phyloP scores from a whole-genome alignment of 2,113 vertebrate species.

The Platichthys stellatus region DNA sequence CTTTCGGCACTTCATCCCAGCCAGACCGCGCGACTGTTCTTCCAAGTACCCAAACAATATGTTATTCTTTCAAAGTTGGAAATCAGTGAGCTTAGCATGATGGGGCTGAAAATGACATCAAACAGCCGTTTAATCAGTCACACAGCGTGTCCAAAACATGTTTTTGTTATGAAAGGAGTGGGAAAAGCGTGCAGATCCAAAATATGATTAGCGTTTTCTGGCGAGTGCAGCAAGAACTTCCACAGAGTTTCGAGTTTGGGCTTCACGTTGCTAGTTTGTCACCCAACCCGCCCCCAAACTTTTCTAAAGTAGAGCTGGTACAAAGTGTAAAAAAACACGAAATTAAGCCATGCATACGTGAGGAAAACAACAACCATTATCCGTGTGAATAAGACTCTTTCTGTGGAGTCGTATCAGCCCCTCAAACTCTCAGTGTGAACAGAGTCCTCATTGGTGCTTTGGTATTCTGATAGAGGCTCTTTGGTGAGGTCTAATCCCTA shows the following conservation, averaged over 20 bases:
- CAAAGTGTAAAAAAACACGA: background rate
- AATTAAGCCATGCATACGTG: conserved; percentile 2
- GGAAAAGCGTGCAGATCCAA: conserved; percentile 60
- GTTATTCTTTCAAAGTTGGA: conserved; percentile 74
- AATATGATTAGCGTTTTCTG: conserved; percentile 59
- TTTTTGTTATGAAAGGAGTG: conserved; percentile 62
- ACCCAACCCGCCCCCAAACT: conserved; percentile 52
- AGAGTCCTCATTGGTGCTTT: conserved; percentile 70
- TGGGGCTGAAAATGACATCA: conserved; percentile 72
- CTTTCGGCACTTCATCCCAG: conserved; percentile 63
- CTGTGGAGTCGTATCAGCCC: conserved; percentile 45
- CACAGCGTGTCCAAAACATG: conserved; percentile 63
- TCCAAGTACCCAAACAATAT: conserved; percentile 77
- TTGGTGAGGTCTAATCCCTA: conserved; percentile 76
- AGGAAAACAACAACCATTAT: conserved; percentile 1
- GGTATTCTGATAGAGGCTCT: conserved; percentile 69
- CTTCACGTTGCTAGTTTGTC: conserved; percentile 50
- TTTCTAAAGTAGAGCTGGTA: conserved; percentile 42
- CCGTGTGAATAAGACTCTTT: conserved; percentile 7
- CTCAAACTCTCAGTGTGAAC: conserved; percentile 71
- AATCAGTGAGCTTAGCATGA: conserved; percentile 68
- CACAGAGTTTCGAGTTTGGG: conserved; percentile 51
- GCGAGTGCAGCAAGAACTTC: conserved; percentile 60
- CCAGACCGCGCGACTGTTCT: conserved; percentile 58
- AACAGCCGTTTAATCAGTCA: conserved; percentile 56